phyloP scores from a whole-genome alignment of 2,888 invertebrate genomes.

The Amblyjoppa proteus region DNA sequence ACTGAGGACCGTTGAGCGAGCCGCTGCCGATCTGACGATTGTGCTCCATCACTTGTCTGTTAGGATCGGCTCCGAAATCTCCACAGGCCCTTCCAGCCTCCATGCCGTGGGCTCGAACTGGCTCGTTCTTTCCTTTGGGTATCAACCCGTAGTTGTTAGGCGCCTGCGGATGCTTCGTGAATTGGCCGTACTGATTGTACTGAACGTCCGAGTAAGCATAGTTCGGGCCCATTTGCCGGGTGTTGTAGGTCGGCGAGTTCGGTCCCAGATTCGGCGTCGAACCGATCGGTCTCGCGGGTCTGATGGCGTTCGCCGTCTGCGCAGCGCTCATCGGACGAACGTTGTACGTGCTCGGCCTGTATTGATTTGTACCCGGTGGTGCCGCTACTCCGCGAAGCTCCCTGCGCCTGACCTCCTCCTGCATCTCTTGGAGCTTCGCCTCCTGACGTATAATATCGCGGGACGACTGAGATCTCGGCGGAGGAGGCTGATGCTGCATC shows the following conservation, averaged over 20 bases:
- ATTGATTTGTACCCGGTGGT: conserved; percentile 74
- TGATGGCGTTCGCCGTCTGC: conserved; percentile 75
- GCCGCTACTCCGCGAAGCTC: conserved; percentile 82
- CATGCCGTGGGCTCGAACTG: conserved; percentile 69
- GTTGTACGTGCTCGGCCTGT: conserved; percentile 77
- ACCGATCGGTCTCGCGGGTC: conserved; percentile 79
- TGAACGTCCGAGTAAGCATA: conserved; percentile 79
- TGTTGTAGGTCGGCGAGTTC: conserved; percentile 75
- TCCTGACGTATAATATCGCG: conserved; percentile 86
- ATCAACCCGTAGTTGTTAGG: conserved; percentile 74
- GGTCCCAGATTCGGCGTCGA: conserved; percentile 80
- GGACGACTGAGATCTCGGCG: conserved; percentile 85
- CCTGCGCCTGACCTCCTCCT: conserved; percentile 90
- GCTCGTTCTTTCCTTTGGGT: conserved; percentile 75
- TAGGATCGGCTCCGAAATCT: conserved; percentile 72
- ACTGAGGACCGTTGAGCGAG: conserved; percentile 75
- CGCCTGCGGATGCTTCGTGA: conserved; percentile 74
- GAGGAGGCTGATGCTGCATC: conserved; percentile 79
- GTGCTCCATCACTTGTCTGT: conserved; percentile 72
- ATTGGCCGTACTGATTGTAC: conserved; percentile 79
- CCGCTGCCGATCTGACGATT: conserved; percentile 73
- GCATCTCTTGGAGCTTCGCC: conserved; percentile 92
- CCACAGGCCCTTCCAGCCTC: conserved; percentile 49
- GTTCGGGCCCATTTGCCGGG: conserved; percentile 69
- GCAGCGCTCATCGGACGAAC: conserved; percentile 76